Percentiles rank a stretch among this genome's conserved stretches.
Conservation (phyloP, 2,113 vertebrate species). For the Pleuronectes platessa region DNA sequence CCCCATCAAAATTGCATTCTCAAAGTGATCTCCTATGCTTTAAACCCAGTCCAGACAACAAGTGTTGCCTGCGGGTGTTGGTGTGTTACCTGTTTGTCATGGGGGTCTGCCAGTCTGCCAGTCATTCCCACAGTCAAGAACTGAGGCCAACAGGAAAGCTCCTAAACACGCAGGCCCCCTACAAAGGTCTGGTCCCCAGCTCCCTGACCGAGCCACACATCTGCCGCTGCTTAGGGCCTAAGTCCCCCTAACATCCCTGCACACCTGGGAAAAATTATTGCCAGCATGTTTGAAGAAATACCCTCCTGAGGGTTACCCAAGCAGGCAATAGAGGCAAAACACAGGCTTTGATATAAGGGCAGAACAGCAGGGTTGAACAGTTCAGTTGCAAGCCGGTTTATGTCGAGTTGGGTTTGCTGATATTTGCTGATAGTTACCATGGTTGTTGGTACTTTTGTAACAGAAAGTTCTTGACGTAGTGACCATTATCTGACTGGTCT, state of each 20-base stretch:
- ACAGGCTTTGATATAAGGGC: constrained; percentile 65
- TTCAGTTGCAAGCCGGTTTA: constrained; percentile 62
- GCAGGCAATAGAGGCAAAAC: constrained; percentile 52
- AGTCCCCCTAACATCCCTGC: constrained; percentile 60
- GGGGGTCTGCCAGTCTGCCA: constrained; percentile 48
- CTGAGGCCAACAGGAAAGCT: constrained; percentile 71
- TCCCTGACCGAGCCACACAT: constrained; percentile 71
- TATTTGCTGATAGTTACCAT: constrained; percentile 37
- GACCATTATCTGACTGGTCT: constrained; percentile 20
- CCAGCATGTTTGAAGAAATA: constrained; percentile 77
- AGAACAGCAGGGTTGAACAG: constrained; percentile 67
- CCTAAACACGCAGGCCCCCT: constrained; percentile 77
- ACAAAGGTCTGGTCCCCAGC: constrained; percentile 70
- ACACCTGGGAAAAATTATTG: constrained; percentile 81
- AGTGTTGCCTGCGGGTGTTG: constrained; percentile 46
- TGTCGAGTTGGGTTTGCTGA: constrained; percentile 31
- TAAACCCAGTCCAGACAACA: constrained; percentile 38
- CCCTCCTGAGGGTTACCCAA: constrained; percentile 66
- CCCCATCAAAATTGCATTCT: constrained; percentile 30
- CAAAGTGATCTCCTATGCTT: constrained; percentile 39
- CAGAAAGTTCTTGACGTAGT: constrained; percentile 13
- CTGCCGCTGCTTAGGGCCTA: constrained; percentile 71
- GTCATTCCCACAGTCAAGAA: constrained; percentile 70
- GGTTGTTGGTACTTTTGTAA: constrained; percentile 17
- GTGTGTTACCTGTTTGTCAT: constrained; percentile 73